Evolutionary conservation across 2,888 invertebrate species (phyloP).

Genomic region (Dascillus cervinus): DNA sequence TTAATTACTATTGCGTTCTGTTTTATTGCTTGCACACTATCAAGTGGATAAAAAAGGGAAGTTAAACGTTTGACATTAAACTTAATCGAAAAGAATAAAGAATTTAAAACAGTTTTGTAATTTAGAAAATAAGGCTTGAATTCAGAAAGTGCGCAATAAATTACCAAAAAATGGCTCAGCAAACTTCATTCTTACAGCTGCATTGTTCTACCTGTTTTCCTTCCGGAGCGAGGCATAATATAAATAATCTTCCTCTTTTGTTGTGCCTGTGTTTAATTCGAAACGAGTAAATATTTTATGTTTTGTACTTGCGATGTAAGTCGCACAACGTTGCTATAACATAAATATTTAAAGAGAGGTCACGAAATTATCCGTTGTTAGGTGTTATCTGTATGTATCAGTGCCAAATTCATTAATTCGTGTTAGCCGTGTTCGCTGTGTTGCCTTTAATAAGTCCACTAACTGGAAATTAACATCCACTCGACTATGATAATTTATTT

Average conservation of each 20-base stretch:
- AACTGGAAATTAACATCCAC: slow-evolving; percentile 19
- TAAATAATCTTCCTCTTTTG: slow-evolving; percentile 29
- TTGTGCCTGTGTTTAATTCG: slow-evolving; percentile 22
- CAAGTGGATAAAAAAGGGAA: too few species aligned
- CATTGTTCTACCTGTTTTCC: slow-evolving; percentile 26
- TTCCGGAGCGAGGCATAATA: slow-evolving; percentile 27
- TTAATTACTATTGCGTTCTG: too few species aligned
- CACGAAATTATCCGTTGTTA: slow-evolving; percentile 9
- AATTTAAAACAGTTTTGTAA: too few species aligned
- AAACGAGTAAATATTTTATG: slow-evolving; percentile 10
- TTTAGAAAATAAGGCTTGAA: too few species aligned
- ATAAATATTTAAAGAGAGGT: slow-evolving; percentile 4
- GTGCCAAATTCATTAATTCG: slow-evolving; percentile 20
- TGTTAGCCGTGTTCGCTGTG: slow-evolving; percentile 14
- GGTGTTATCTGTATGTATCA: slow-evolving; percentile 16
- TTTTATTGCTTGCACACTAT: too few species aligned
- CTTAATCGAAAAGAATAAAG: too few species aligned
- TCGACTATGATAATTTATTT: slow-evolving; percentile 18
- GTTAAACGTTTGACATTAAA: too few species aligned
- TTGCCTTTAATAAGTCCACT: slow-evolving; percentile 18
- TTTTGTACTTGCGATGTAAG: too few species aligned
- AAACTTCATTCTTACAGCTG: slow-evolving; percentile 19
- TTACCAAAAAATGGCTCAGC: too few species aligned
- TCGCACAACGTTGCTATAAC: too few species aligned
- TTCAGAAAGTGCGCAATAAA: too few species aligned